Evolutionary conservation across 2,113 vertebrate genomes (phyloP), one percentile per base, ranked within the genome.

Genomic region (Tonatia bakeri): DNA sequence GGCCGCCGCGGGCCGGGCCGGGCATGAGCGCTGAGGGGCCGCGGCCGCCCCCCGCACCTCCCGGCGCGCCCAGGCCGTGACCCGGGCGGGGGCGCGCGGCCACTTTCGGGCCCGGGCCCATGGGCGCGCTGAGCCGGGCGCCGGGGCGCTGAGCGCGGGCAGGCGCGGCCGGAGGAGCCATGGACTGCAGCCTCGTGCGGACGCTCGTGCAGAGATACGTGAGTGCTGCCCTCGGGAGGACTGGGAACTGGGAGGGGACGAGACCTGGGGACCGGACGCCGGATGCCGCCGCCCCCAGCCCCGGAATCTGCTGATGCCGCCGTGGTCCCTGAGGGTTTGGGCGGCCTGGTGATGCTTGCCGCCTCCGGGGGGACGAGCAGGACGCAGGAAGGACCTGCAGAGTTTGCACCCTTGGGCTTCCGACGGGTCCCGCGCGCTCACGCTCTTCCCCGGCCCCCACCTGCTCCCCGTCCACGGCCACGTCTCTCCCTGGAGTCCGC

Each of bases 191-290:
- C 98, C 98, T 98, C 43, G 98, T 99, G 72, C 98, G 99, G 98
- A 99, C 98, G 95, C 99, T 99, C 96, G 99, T 99, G 98, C 99
- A 98, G 97, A 98, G 99, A 99, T 99, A 99, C 94, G 99, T 99
- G 97, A 99, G 99, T 98, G 95, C 26, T 4, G 17, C 10, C 19
- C 33, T 45, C 38, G 52, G 69, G 72, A 26, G 72, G 47, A 2
- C 33, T 0, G 31, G 52, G 45, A 31, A 19, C 45, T 10, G 64
- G 43, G 40, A n/a, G 54, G 52, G 56, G 50, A 28, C 54, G 8
- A 31, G 70, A 19, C 1, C 45, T 12, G 5, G 0, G 45, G 19
- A 33, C 50, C 77, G 14, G 43, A 5, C 10, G 16, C 31, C 77
- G 14, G 43, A 5, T 6, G 16, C 31, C 16, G 65, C n/a, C 36